phyloP scores from a whole-genome alignment of 2,113 vertebrate species.

The Sphyrna mokarran region DNA sequence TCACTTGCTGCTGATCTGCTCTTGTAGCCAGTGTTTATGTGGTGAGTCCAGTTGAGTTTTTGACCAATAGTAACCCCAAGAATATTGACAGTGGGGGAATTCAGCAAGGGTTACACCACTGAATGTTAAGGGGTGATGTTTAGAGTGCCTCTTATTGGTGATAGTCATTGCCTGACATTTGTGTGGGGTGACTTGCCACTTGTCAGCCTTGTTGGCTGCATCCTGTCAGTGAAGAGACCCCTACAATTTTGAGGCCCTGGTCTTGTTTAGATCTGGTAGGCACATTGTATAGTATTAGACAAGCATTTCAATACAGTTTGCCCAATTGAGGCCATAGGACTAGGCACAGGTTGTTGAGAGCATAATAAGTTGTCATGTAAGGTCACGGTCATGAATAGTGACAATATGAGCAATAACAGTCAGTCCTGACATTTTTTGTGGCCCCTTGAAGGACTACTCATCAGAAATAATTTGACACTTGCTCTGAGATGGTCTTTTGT shows the following conservation, averaged over 20 bases:
- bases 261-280: background rate
- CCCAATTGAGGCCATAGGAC: background rate
- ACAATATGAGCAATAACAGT: background rate
- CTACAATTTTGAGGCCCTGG: background rate
- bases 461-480: background rate
- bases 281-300: too few species aligned
- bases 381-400: background rate
- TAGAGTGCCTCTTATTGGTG: too few species aligned
- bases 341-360: background rate
- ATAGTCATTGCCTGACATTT: too few species aligned
- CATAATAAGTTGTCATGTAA: background rate
- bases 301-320: too few species aligned
- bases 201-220: background rate
- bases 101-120: too few species aligned
- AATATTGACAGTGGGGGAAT: too few species aligned
- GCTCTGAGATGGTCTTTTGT: background rate
- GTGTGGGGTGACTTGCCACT: too few species aligned
- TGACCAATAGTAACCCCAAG: too few species aligned
- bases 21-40: too few species aligned
- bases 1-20: too few species aligned
- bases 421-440: background rate
- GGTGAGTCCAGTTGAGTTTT: too few species aligned
- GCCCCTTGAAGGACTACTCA: background rate
- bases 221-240: background rate
- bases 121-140: too few species aligned